phyloP scores from a whole-genome alignment of 2,888 invertebrate species.

The Drosophila quasianomalipes region DNA sequence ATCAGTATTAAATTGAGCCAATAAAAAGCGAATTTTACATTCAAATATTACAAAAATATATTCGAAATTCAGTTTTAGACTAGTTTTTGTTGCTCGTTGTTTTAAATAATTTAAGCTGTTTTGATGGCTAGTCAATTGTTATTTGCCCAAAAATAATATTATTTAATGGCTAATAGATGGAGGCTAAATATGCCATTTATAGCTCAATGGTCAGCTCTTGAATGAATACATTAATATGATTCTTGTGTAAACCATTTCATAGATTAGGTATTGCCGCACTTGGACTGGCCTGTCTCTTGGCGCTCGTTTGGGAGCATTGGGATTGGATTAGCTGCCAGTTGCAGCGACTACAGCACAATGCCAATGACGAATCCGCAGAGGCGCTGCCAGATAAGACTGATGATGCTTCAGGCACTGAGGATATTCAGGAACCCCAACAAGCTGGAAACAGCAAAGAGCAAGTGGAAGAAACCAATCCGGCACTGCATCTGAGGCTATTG shows the following conservation, averaged over 20 bases:
- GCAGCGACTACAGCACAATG: conserved; percentile 5
- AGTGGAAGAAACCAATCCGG: background rate
- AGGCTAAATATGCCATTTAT: no score
- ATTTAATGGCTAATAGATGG: background rate
- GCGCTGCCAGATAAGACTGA: background rate
- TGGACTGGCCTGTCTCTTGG: conserved; percentile 31
- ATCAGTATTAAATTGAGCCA: background rate
- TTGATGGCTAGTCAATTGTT: no score
- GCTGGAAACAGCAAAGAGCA: conserved; percentile 7
- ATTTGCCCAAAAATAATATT: background rate
- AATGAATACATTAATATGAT: background rate
- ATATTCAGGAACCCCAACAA: conserved; percentile 6
- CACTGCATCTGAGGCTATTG: conserved; percentile 64
- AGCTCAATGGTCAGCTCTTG: no score
- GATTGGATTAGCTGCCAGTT: conserved; percentile 42
- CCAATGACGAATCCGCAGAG: background rate
- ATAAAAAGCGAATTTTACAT: background rate
- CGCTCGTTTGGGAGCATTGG: conserved; percentile 56
- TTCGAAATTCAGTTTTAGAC: no score
- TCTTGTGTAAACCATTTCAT: background rate
- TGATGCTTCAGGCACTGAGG: conserved; percentile 18
- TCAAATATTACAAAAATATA: background rate
- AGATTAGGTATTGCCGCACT: conserved; percentile 43
- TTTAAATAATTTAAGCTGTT: no score
- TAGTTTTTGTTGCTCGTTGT: no score